Percentiles rank a stretch among this genome's conserved stretches.
phyloP scores from a whole-genome alignment of 2,888 invertebrate species.

The Chloroclysta siterata region DNA sequence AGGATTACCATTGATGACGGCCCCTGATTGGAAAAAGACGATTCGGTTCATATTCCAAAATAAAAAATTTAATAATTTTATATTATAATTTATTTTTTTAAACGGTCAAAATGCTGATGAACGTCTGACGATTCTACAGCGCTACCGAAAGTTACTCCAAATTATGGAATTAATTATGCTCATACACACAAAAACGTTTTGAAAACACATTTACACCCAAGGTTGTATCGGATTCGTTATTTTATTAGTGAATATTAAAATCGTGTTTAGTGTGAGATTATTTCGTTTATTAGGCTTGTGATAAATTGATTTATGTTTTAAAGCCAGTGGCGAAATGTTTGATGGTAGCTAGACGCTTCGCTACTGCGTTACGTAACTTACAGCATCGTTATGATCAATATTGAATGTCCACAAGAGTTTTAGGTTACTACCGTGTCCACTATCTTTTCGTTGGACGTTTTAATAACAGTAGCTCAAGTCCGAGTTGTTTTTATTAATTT shows the following conservation, averaged over 20 bases:
- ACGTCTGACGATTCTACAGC: too few species aligned
- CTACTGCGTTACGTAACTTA: constrained; percentile 19
- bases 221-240: constrained; percentile 10
- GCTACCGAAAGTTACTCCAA: too few species aligned
- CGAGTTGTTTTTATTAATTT: too few species aligned
- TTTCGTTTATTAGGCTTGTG: constrained; percentile 5
- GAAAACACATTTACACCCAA: not conserved
- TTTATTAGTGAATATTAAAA: constrained; percentile 27
- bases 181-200: too few species aligned
- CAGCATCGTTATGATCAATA: constrained; percentile 2
- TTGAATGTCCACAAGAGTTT: constrained; percentile 12
- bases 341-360: not conserved
- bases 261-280: constrained; percentile 10
- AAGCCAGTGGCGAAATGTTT: constrained; percentile 17
- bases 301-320: constrained; percentile 18
- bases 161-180: too few species aligned
- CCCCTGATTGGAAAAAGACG: not conserved
- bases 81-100: too few species aligned
- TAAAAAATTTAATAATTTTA: not conserved
- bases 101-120: too few species aligned
- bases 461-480: too few species aligned
- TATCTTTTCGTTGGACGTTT: too few species aligned
- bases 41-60: not conserved
- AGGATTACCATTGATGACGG: constrained; percentile 50
- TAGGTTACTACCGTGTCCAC: not conserved